These are phyloP conservation scores for Ceriagrion tenellum DNA, from an alignment of 2,888 invertebrate genomes.

Conservation along the genomic window DNA sequence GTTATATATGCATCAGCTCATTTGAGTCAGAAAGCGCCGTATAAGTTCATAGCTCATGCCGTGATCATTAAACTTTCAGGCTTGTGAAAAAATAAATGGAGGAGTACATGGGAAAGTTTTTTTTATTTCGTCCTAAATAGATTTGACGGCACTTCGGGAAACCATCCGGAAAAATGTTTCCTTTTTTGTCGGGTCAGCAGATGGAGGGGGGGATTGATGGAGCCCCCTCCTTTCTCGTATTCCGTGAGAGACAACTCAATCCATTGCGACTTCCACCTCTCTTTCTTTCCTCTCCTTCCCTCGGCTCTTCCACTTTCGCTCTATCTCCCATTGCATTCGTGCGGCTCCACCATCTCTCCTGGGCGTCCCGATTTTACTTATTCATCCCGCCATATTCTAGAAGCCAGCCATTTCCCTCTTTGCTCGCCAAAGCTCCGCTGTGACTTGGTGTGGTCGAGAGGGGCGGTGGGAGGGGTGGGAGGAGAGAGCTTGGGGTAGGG, in stretches of 20 bases:
- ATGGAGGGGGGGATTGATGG: neutral
- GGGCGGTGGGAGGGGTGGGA: neutral
- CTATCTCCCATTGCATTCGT: neutral
- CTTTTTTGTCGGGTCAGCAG: too few relatives aligned
- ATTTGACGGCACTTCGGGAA: neutral
- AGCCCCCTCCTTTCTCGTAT: neutral
- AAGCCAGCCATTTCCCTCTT: neutral
- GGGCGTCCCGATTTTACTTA: constrained; percentile 8
- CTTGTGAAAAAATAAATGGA: neutral
- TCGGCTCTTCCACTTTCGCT: neutral
- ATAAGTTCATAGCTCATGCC: neutral
- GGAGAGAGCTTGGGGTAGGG: neutral
- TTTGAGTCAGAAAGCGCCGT: neutral
- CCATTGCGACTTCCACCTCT: neutral
- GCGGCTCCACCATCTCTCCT: neutral
- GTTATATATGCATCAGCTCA: neutral
- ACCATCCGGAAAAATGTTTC: neutral
- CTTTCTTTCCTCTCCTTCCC: neutral
- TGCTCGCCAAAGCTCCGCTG: neutral
- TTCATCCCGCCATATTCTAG: constrained; percentile 9
- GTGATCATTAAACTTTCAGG: neutral
- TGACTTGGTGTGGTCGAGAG: neutral
- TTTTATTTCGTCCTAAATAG: neutral
- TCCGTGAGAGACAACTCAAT: constrained; percentile 8
- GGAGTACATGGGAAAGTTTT: neutral